Conservation (phyloP, 30 jellyfish, hydroid and myxozoan genomes). For the Cassiopea andromeda region DNA sequence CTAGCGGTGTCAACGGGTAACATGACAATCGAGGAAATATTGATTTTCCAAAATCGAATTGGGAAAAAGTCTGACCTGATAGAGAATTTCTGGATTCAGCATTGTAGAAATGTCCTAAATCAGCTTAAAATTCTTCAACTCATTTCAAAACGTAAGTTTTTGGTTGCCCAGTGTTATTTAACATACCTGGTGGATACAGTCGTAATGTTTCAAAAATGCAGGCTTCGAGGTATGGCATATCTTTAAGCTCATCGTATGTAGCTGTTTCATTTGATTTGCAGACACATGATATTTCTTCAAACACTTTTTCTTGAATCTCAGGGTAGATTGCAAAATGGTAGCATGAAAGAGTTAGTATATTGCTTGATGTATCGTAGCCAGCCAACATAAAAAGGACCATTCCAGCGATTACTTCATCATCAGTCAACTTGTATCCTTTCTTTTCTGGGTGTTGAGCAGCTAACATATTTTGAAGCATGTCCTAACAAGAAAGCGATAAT, state of each 20-base stretch:
- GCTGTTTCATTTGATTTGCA: constrained; percentile 28
- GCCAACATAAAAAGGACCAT: constrained; percentile 66
- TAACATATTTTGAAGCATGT: constrained; percentile 41
- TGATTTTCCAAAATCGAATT: too few species aligned
- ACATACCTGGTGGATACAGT: constrained; percentile 65
- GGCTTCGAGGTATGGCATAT: constrained; percentile 65
- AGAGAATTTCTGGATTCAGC: not conserved
- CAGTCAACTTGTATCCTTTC: constrained; percentile 53
- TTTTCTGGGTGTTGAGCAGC: constrained; percentile 57
- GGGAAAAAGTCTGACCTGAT: too few species aligned
- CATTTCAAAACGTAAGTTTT: not conserved
- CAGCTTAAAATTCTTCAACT: not conserved
- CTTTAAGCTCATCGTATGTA: constrained; percentile 56
- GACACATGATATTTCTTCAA: constrained; percentile 54
- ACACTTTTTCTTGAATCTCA: constrained; percentile 66
- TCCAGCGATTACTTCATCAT: constrained; percentile 64
- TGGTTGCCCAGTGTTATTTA: not conserved
- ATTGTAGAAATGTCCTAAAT: not conserved
- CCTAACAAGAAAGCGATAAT: constrained; percentile 1
- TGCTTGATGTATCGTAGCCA: constrained; percentile 81
- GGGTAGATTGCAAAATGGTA: constrained; percentile 73
- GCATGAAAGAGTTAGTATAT: constrained; percentile 39
- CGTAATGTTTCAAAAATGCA: constrained; percentile 66
- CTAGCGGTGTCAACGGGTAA: too few species aligned
- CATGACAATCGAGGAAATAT: too few species aligned